phyloP scores from a whole-genome alignment of 1,140 invertebrate genomes.

The Ylistrum balloti region DNA sequence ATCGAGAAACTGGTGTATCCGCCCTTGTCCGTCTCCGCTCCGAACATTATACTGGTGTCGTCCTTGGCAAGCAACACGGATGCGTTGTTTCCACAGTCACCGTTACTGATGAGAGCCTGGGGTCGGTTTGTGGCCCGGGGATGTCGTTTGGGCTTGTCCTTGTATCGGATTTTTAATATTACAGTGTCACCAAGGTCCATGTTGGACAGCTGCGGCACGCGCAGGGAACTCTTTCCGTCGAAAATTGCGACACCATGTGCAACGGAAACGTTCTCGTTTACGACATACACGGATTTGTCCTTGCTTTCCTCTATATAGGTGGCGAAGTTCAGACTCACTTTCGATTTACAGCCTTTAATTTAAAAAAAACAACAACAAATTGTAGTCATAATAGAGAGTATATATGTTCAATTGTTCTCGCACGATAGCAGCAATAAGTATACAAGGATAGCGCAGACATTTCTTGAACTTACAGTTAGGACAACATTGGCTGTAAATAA shows the following conservation, averaged over 20 bases:
- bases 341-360: slow-evolving; percentile 64
- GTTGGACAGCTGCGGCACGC: slow-evolving; percentile 71
- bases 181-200: slow-evolving; percentile 66
- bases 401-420: too few species aligned
- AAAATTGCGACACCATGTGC: slow-evolving; percentile 67
- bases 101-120: slow-evolving; percentile 71
- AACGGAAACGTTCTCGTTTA: slow-evolving; percentile 68
- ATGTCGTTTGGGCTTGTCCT: slow-evolving; percentile 48
- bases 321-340: slow-evolving; percentile 70
- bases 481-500: too few species aligned
- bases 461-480: too few species aligned
- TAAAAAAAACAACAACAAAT: too few species aligned
- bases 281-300: slow-evolving; percentile 64
- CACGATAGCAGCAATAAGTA: too few species aligned
- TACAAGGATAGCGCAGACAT: too few species aligned
- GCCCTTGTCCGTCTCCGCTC: slow-evolving; percentile 59
- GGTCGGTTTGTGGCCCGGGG: slow-evolving; percentile 44
- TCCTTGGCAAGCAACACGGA: slow-evolving; percentile 74
- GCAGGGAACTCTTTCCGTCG: slow-evolving; percentile 67
- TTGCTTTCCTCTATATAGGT: slow-evolving; percentile 63
- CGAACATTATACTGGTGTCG: slow-evolving; percentile 75
- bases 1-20: slow-evolving; percentile 59
- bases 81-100: slow-evolving; percentile 68
- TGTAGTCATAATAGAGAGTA: too few species aligned
- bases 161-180: slow-evolving; percentile 63